These are phyloP conservation scores for Sycophaga agraensis DNA, from an alignment of 1,140 invertebrate species.

Conservation along the genomic window DNA sequence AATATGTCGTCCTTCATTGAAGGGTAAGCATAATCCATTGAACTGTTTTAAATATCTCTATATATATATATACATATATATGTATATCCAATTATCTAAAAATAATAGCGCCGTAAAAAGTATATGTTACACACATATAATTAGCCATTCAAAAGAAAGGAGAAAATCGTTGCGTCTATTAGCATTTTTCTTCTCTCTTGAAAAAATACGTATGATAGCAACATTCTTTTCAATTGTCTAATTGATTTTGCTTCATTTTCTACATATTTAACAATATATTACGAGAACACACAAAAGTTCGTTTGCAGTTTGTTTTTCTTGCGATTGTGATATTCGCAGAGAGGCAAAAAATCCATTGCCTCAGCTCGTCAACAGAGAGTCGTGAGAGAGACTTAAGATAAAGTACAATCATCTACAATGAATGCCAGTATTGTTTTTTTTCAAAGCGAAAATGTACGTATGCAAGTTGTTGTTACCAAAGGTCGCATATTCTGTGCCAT, in stretches of 20 bases:
- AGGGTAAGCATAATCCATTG: conserved; percentile 13
- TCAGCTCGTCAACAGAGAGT: conserved; percentile 1
- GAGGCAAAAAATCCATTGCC: conserved; percentile 5
- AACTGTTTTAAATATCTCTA: too few species aligned
- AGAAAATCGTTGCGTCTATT: conserved; percentile 5
- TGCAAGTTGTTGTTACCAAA: background rate
- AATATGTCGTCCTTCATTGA: conserved; percentile 6
- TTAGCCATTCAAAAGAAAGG: conserved; percentile 10
- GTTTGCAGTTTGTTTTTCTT: conserved; percentile 2
- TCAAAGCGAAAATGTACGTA: conserved; percentile 14
- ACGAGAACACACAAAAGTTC: conserved; percentile 20
- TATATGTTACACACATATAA: conserved; percentile 23
- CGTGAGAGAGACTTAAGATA: conserved; percentile 21
- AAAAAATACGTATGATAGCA: conserved; percentile 27
- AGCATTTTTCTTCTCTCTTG: conserved; percentile 2
- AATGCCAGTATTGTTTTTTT: conserved; percentile 11
- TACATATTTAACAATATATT: conserved; percentile 27
- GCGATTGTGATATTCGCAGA: conserved; percentile 1
- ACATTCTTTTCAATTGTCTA: conserved; percentile 18
- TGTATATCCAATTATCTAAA: conserved; percentile 25
- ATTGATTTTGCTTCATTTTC: conserved; percentile 1
- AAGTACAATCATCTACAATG: conserved; percentile 30
- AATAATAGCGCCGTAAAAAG: conserved; percentile 20
- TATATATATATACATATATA: conserved; percentile 25
- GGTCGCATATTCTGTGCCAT: background rate